These are phyloP conservation scores for Platycnemis pennipes DNA, from an alignment of 2,888 invertebrate genomes.

Conservation along the genomic window DNA sequence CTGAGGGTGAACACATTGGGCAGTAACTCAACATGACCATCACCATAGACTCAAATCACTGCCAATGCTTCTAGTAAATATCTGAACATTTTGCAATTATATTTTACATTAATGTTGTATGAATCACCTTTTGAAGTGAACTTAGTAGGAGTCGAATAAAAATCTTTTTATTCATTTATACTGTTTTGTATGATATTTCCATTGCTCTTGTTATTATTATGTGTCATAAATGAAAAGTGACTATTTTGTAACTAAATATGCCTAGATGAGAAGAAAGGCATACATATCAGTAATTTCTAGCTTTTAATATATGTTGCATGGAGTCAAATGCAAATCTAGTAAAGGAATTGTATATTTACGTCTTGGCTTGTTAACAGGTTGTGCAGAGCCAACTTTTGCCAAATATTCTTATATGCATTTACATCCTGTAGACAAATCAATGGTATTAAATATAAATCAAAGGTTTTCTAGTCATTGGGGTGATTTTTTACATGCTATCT, in stretches of 20 bases:
- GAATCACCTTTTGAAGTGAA: slow-evolving; percentile 44
- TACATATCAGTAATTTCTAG: neutral
- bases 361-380: neutral
- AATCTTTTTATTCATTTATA: slow-evolving; percentile 55
- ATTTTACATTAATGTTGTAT: slow-evolving; percentile 63
- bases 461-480: neutral
- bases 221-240: neutral
- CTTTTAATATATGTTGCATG: neutral
- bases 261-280: neutral
- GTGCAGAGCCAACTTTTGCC: neutral
- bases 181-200: slow-evolving; percentile 10
- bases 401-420: neutral
- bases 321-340: too few species aligned
- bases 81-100: slow-evolving; percentile 62
- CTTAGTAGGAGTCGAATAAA: slow-evolving; percentile 64
- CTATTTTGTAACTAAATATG: neutral
- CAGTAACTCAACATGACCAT: slow-evolving; percentile 52
- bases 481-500: neutral
- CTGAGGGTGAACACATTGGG: slow-evolving; percentile 42
- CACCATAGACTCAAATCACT: slow-evolving; percentile 65
- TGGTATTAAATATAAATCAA: neutral
- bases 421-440: neutral
- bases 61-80: slow-evolving; percentile 67
- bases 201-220: neutral
- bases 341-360: too few species aligned